phyloP scores from a whole-genome alignment of 2,888 invertebrate genomes.

The Notodonta dromedarius region DNA sequence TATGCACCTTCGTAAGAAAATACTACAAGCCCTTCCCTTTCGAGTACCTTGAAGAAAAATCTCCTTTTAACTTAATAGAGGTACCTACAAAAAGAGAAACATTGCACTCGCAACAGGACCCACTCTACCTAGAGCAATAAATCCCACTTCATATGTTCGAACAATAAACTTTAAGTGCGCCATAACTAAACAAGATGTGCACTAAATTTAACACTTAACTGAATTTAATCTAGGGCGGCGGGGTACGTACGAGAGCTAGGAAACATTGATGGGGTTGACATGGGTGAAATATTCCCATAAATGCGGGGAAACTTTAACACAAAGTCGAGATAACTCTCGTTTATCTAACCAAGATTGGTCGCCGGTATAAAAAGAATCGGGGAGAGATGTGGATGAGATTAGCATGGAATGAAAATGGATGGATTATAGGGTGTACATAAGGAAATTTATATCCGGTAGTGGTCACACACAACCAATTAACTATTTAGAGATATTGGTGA shows the following conservation, averaged over 20 bases:
- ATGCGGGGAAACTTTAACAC: background rate
- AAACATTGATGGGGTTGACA: background rate
- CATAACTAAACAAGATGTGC: conserved; percentile 22
- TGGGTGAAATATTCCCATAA: background rate
- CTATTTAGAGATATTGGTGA: too few relatives aligned
- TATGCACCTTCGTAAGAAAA: too few relatives aligned
- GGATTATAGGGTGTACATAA: too few relatives aligned
- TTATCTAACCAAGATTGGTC: too few relatives aligned
- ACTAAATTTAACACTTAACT: conserved; percentile 31
- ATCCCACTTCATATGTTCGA: conserved; percentile 10
- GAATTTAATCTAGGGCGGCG: conserved; percentile 17
- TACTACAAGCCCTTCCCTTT: too few relatives aligned
- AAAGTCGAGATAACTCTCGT: too few relatives aligned
- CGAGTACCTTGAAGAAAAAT: background rate
- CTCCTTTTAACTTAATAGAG: background rate
- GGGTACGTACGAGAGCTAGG: conserved; percentile 3
- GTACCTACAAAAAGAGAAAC: background rate
- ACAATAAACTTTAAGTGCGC: conserved; percentile 23
- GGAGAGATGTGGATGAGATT: too few relatives aligned
- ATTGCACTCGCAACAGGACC: background rate
- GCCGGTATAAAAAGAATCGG: too few relatives aligned
- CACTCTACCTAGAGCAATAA: conserved; percentile 13
- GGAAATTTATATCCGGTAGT: too few relatives aligned
- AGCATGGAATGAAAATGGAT: too few relatives aligned
- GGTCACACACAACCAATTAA: too few relatives aligned